Evolutionary conservation across 2,888 invertebrate species (phyloP).

Genomic region (Epistrophella euchroma): DNA sequence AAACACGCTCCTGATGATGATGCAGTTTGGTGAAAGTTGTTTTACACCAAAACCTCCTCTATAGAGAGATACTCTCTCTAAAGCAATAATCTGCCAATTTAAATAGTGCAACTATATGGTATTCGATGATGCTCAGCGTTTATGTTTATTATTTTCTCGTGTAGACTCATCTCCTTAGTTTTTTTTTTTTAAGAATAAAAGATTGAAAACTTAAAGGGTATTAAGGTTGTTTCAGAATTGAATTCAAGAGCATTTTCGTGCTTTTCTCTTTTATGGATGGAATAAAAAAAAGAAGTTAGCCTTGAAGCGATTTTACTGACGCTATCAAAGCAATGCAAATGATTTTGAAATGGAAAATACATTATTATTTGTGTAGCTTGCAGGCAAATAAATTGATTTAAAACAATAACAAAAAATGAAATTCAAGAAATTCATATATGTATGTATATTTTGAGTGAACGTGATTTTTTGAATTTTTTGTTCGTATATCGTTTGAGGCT

Average conservation of each 20-base stretch:
- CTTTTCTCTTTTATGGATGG: background rate
- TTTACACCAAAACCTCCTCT: constrained; percentile 16
- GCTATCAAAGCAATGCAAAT: constrained; percentile 42
- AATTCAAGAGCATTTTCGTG: constrained; percentile 13
- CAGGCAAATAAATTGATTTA: constrained; percentile 67
- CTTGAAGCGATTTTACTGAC: constrained; percentile 6
- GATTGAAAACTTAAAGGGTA: constrained; percentile 9
- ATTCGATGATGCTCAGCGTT: constrained; percentile 54
- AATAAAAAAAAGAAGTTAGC: constrained; percentile 8
- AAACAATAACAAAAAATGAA: constrained; percentile 50
- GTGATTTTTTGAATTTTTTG: constrained; percentile 14
- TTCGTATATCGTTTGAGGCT: constrained; percentile 1
- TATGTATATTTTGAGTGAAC: constrained; percentile 22
- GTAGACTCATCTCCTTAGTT: background rate
- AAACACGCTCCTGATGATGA: constrained; percentile 55
- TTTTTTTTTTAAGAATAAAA: background rate
- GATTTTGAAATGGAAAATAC: constrained; percentile 36
- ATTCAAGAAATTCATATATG: constrained; percentile 32
- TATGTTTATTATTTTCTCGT: constrained; percentile 56
- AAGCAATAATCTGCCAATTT: constrained; percentile 70
- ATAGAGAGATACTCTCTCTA: constrained; percentile 13
- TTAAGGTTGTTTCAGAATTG: constrained; percentile 16
- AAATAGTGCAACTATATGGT: constrained; percentile 55
- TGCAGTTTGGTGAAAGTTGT: constrained; percentile 53
- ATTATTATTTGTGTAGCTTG: constrained; percentile 40